phyloP scores from a whole-genome alignment of 1,140 invertebrate genomes.

The Danaus plexippus region DNA sequence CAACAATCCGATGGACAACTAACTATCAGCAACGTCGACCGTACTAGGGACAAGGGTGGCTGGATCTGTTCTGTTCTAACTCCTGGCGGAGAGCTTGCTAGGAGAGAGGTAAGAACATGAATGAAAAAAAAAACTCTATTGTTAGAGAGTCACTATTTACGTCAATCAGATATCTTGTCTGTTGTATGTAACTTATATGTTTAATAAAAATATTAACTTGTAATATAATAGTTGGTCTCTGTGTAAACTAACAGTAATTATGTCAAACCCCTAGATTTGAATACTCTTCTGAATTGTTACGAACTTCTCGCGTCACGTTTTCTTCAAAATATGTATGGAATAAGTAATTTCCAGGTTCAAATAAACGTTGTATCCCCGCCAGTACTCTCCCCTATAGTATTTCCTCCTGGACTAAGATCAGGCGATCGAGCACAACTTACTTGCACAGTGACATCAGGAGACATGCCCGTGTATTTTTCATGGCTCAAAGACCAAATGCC shows the following conservation, averaged over 20 bases:
- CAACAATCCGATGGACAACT: slow-evolving; percentile 79
- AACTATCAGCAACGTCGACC: slow-evolving; percentile 79
- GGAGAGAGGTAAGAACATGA: slow-evolving; percentile 68
- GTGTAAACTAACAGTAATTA: slow-evolving; percentile 1
- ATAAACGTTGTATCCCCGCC: slow-evolving; percentile 79
- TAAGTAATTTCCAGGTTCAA: slow-evolving; percentile 38
- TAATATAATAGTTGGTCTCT: neutral
- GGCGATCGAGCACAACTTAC: slow-evolving; percentile 86
- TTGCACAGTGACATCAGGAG: slow-evolving; percentile 88
- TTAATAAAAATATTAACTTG: slow-evolving; percentile 7
- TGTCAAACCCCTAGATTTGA: no score
- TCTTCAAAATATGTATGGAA: no score
- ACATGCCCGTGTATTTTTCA: slow-evolving; percentile 85
- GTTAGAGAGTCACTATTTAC: no score
- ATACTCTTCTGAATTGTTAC: neutral
- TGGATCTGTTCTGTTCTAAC: slow-evolving; percentile 85
- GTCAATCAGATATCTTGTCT: no score
- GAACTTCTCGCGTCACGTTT: neutral
- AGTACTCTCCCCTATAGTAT: slow-evolving; percentile 80
- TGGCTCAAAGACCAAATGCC: slow-evolving; percentile 83
- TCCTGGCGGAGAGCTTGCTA: slow-evolving; percentile 79
- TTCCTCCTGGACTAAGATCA: slow-evolving; percentile 81
- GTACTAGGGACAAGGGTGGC: slow-evolving; percentile 64
- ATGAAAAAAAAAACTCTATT: no score
- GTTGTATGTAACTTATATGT: no score